Evolutionary conservation across 2,113 vertebrate genomes (phyloP), one percentile per base, ranked within the genome.

Genomic region (Panurus biarmicus): DNA sequence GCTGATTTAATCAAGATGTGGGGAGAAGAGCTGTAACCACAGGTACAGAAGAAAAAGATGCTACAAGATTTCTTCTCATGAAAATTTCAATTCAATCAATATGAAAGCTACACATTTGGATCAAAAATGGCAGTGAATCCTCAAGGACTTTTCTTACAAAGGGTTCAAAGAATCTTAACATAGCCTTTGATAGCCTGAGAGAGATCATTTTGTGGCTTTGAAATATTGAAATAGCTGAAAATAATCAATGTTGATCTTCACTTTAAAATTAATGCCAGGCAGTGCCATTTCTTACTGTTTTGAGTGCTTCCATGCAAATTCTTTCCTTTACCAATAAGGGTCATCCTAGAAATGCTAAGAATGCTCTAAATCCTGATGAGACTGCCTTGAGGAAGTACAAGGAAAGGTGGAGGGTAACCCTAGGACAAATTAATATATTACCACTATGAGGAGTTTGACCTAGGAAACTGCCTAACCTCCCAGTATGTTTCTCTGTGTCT

Each of bases 71-170:
- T 84, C 33, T 75, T 95, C 76, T 92, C 62, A 89, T 87, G 87
- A 92, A 97, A 96, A 92, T 92, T 94, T 92, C 73, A 88, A 78
- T 88, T 85, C 80, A 90, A 79, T 95, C 95, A 95, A 94, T 91
- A 94, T 47, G 62, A 94, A 94, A 90, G 79, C 38, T 79, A 80
- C 65, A 93, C 56, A 75, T 85, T 79, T 64, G 83, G 85, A 96
- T 96, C 82, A 96, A 87, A 97, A 95, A 91, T 66, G 75, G 82
- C 87, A 94, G n/a, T 35, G 74, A 95, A 94, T 94, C 87, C 73
- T 95, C 62, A 89, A 91, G 79, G 90, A 91, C 64, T 90, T n/a
- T 66, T 62, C 47, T 76, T 86, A 94, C 50, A 94, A 94, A 94
- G 54, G 56, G 38, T 56, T 88, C 78, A 61, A 56, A 76, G 87